phyloP scores from a whole-genome alignment of 64 coral and sea anemone species.

The Astreopora myriophthalma region DNA sequence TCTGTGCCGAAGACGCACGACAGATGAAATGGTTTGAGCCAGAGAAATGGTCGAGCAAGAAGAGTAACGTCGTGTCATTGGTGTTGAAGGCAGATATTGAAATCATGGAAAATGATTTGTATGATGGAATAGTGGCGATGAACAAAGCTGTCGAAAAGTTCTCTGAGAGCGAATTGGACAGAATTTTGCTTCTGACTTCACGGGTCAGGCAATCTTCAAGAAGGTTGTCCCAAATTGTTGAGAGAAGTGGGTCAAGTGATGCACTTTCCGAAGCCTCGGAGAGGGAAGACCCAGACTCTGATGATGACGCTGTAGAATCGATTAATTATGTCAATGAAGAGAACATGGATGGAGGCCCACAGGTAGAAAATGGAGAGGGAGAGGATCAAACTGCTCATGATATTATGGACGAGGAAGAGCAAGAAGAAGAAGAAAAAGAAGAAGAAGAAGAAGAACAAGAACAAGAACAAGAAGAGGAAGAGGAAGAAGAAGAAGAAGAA shows the following conservation, averaged over 20 bases:
- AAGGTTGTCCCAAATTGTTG: neutral
- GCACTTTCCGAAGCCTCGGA: neutral
- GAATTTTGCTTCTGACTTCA: neutral
- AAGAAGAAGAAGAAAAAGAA: neutral
- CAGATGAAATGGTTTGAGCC: conserved; percentile 78
- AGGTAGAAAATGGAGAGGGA: neutral
- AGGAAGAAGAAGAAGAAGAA: neutral
- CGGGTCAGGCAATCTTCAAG: neutral
- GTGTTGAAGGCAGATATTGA: conserved; percentile 48
- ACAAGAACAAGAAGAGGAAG: neutral
- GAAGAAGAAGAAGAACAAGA: neutral
- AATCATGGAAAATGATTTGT: conserved; percentile 75
- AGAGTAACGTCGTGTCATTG: conserved; percentile 62
- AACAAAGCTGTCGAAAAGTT: neutral
- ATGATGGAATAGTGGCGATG: conserved; percentile 48
- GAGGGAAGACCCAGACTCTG: neutral
- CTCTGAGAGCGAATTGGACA: conserved; percentile 13
- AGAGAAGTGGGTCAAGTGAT: neutral
- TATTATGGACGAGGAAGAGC: neutral
- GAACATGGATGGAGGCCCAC: neutral
- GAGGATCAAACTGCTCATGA: neutral
- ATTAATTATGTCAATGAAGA: neutral
- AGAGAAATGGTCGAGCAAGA: conserved; percentile 51
- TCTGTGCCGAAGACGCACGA: conserved; percentile 83
- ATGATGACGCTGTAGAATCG: neutral